These are phyloP conservation scores for Callocephalon fimbriatum DNA, from an alignment of 2,113 vertebrate species.

Conservation along the genomic window DNA sequence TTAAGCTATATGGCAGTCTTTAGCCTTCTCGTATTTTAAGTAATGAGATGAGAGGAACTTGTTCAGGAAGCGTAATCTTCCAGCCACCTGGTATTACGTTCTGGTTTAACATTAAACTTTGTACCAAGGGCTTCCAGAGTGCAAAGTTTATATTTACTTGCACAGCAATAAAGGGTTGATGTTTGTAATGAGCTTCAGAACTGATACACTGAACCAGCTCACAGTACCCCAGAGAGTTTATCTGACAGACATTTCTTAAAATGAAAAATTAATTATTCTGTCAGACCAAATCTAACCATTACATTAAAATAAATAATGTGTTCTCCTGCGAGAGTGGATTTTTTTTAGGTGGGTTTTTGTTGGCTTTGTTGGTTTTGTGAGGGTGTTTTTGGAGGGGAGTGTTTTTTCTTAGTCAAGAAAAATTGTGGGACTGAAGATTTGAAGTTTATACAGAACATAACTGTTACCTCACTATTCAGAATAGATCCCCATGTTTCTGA, in stretches of 20 bases:
- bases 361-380: background rate
- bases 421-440: background rate
- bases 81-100: background rate
- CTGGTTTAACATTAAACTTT: background rate
- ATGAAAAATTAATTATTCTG: background rate
- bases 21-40: background rate
- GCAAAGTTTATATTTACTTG: conserved; percentile 11
- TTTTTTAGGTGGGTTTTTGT: background rate
- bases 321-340: background rate
- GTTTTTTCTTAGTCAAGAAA: background rate
- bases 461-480: background rate
- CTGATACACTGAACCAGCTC: background rate
- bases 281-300: background rate
- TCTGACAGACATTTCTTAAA: background rate
- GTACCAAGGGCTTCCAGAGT: background rate
- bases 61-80: background rate
- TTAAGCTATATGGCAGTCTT: background rate
- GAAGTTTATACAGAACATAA: background rate
- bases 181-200: background rate
- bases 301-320: background rate
- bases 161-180: background rate
- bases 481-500: background rate
- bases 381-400: background rate
- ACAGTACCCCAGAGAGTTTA: background rate
- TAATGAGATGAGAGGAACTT: background rate